Conservation (phyloP, 2,888 invertebrate genomes). For the Quadriops clusia region DNA sequence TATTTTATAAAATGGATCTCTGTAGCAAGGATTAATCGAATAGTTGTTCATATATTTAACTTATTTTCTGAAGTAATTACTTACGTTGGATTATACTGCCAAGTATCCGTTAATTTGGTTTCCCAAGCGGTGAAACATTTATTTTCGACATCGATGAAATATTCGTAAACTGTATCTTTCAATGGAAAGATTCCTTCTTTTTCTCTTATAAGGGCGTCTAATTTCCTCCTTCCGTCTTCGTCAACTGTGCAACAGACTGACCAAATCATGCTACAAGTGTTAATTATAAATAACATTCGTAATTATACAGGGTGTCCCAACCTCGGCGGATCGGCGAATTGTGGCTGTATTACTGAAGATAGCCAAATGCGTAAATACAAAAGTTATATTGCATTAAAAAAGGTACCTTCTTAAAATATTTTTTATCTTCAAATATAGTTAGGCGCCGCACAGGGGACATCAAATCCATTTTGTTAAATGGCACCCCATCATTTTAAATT, state of each 20-base stretch:
- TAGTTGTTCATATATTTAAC: background rate
- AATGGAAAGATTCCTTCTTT: constrained; percentile 71
- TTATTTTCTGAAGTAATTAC: constrained; percentile 10
- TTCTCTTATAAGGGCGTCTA: constrained; percentile 71
- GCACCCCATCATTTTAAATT: too few species aligned
- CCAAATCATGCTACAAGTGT: constrained; percentile 72
- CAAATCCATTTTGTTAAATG: too few species aligned
- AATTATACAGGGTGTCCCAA: too few species aligned
- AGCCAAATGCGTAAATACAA: too few species aligned
- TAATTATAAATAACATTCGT: constrained; percentile 20
- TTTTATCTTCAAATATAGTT: too few species aligned
- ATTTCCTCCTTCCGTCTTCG: constrained; percentile 60
- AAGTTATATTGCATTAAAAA: too few species aligned
- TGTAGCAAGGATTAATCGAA: constrained; percentile 27
- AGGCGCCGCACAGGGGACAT: too few species aligned
- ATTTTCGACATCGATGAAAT: constrained; percentile 68
- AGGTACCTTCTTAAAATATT: too few species aligned
- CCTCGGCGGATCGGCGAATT: too few species aligned
- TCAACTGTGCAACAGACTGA: constrained; percentile 73
- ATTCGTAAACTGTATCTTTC: constrained; percentile 81
- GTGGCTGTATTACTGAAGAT: too few species aligned
- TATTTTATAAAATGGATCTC: constrained; percentile 69
- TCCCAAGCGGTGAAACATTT: constrained; percentile 69
- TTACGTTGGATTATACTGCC: constrained; percentile 60
- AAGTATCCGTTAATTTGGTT: constrained; percentile 57